Evolutionary conservation across 2,113 vertebrate species (phyloP).

Genomic region (Microtus richardsoni): DNA sequence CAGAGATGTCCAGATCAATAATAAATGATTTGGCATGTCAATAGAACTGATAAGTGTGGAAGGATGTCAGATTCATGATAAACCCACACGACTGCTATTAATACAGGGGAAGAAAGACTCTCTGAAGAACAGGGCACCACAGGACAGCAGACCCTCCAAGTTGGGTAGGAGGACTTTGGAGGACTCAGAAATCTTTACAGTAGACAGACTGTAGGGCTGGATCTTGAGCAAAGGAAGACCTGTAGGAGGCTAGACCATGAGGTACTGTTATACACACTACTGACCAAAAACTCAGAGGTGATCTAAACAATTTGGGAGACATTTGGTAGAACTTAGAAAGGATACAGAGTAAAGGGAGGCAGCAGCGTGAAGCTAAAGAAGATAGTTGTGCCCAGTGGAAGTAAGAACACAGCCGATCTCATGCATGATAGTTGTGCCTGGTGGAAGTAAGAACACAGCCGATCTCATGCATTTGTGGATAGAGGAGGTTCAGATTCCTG

Average conservation of each 20-base stretch:
- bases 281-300: neutral
- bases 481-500: neutral
- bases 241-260: neutral
- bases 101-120: neutral
- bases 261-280: neutral
- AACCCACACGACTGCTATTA: neutral
- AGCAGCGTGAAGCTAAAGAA: neutral
- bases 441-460: neutral
- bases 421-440: too few relatives aligned
- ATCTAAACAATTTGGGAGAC: neutral
- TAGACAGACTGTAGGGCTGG: neutral
- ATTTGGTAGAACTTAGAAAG: neutral
- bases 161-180: neutral
- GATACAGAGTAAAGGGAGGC: neutral
- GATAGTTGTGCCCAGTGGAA: neutral
- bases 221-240: neutral
- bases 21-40: neutral
- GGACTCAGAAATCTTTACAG: neutral
- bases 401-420: too few relatives aligned
- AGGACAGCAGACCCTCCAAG: neutral
- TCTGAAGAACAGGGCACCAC: neutral
- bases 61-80: neutral
- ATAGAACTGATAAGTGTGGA: neutral
- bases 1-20: neutral
- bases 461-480: neutral